These are phyloP conservation scores for Ethmia dodecea DNA, from an alignment of 2,888 invertebrate species.

Conservation along the genomic window DNA sequence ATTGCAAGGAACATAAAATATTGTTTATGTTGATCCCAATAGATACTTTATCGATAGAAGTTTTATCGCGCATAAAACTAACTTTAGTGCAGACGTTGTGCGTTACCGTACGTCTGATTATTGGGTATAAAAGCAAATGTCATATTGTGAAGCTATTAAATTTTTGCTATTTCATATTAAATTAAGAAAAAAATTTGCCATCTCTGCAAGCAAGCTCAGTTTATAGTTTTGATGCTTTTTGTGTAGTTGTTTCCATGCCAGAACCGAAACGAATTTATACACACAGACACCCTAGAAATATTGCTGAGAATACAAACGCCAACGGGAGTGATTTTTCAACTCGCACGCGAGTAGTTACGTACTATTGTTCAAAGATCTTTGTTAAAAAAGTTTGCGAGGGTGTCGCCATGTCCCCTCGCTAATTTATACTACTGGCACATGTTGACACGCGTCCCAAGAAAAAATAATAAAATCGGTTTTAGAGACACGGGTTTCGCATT, in stretches of 20 bases:
- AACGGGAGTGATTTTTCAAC: conserved; percentile 65
- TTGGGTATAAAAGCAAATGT: too few relatives aligned
- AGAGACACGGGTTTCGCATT: conserved; percentile 67
- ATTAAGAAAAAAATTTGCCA: too few relatives aligned
- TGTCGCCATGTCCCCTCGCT: conserved; percentile 63
- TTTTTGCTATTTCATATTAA: too few relatives aligned
- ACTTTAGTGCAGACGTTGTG: conserved; percentile 46
- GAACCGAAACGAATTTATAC: too few relatives aligned
- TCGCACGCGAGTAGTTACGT: conserved; percentile 65
- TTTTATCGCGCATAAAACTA: conserved; percentile 66
- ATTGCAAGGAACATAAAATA: conserved; percentile 67
- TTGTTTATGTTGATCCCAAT: conserved; percentile 66
- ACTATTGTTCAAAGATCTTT: conserved; percentile 70
- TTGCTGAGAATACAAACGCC: too few relatives aligned
- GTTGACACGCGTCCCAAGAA: conserved; percentile 69
- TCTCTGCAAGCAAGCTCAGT: too few relatives aligned
- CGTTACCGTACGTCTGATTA: too few relatives aligned
- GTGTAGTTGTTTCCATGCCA: too few relatives aligned
- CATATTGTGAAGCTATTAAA: too few relatives aligned
- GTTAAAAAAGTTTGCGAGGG: conserved; percentile 69
- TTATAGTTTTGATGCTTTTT: too few relatives aligned
- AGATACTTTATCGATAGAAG: too few relatives aligned
- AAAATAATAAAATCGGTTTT: conserved; percentile 57
- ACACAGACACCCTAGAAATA: too few relatives aligned
- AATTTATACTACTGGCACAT: conserved; percentile 72